Base-by-base conservation (phyloP, 2,888 invertebrate genomes). In the Ophioninae sp. region DNA sequence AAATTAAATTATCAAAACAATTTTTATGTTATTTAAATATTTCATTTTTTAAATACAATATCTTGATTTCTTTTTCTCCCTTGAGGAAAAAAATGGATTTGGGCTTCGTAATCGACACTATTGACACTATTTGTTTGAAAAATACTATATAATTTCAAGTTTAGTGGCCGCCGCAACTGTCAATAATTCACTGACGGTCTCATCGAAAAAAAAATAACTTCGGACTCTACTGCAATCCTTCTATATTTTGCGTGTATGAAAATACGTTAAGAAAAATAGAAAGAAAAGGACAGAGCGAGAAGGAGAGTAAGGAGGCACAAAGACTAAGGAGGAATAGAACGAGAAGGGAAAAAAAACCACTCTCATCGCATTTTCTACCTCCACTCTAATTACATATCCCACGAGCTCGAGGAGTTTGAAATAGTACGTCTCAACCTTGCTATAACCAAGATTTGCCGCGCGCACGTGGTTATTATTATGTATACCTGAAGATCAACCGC, bases 361-460 rank as follows among this genome's bases (percentile, higher is more conserved):
- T 81, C 75, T 79, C 81, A 50, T 76, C 75, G 67, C 74, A 72
- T 84, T 84, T 84, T 84, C 84, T 84, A 75, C 81, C 81, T 84
- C 67, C 81, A 79, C 79, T 79, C 84, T 84, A 84, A 84, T 84
- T 84, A 81, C 84, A 81, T 84, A 84, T 84, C 81, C 79, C 84
- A 79, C 56, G 44, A 79, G 64, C 64, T n/a, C 79, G 74, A 83
- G 77, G 75, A 75, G 78, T 72, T 78, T 56, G 81, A 80, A 72
- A 81, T 74, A 74, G 74, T 84, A 69, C 81, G 41, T 68, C 76
- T 73, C 81, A 41, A 59, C 39, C 74, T 68, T 67, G 44, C 61
- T 69, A 74, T 59, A 64, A 61, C 50, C 80, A 73, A 75, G 61
- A 69, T 70, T 78, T 56, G 30, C 67, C 44, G 65, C 61, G 69